Percentiles rank a stretch among this genome's conserved stretches.
Evolutionary conservation across 2,797 vertebrate genomes (phyloP).

Genomic region (Eremophila alpestris): DNA sequence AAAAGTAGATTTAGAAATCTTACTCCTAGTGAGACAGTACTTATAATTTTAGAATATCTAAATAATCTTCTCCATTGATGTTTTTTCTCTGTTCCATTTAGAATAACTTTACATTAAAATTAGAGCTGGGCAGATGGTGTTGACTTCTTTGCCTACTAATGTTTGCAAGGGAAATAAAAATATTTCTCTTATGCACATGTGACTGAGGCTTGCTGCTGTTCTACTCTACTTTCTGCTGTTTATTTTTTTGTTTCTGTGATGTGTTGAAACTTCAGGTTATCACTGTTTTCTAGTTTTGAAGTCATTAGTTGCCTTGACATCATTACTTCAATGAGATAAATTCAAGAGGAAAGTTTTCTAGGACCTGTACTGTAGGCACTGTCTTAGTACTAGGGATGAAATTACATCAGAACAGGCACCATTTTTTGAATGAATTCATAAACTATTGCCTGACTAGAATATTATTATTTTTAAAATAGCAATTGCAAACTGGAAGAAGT

Average conservation of each 20-base stretch:
- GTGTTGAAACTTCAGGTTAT: background rate
- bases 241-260: conserved; percentile 1
- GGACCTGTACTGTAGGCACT: background rate
- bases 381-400: background rate
- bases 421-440: background rate
- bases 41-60: background rate
- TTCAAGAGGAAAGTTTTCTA: background rate
- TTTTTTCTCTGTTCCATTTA: conserved; percentile 11
- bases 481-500: background rate
- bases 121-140: conserved; percentile 42
- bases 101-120: conserved; percentile 44
- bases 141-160: conserved; percentile 16
- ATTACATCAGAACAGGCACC: background rate
- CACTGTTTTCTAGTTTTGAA: background rate
- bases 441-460: background rate
- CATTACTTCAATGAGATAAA: background rate
- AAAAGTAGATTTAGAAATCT: background rate
- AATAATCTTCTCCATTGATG: background rate
- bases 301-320: background rate
- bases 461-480: background rate
- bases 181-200: conserved; percentile 10
- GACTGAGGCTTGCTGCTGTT: background rate
- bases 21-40: background rate
- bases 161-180: conserved; percentile 54
- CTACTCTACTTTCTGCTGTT: background rate